Evolutionary conservation across 2,113 vertebrate species (phyloP).

Genomic region (Elephantulus edwardii): DNA sequence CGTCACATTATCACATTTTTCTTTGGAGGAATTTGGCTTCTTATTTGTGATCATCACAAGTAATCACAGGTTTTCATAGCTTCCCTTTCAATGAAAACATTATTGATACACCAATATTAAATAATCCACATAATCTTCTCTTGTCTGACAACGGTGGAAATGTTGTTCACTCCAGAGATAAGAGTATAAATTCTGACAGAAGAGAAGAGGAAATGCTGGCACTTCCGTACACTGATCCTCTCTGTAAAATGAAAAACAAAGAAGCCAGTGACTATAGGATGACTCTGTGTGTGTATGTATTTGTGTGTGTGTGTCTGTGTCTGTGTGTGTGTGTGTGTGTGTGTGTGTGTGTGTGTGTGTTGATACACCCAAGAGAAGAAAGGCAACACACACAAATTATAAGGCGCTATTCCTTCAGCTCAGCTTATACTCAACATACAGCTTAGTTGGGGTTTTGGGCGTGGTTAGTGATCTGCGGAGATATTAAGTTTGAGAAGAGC

Average conservation of each 20-base stretch:
- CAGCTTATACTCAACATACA: background rate
- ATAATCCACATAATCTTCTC: conserved; percentile 20
- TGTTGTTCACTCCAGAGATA: background rate
- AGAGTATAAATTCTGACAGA: background rate
- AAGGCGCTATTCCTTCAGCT: background rate
- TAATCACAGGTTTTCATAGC: background rate
- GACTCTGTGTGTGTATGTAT: no score
- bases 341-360: no score
- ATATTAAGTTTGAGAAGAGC: background rate
- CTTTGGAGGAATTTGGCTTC: conserved; percentile 7
- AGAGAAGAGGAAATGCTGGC: background rate
- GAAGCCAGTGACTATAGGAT: background rate
- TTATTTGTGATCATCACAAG: conserved; percentile 43
- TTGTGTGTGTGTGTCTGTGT: no score
- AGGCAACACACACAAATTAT: background rate
- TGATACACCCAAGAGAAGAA: background rate
- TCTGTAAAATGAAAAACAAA: background rate
- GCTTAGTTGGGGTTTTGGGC: background rate
- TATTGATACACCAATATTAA: conserved; percentile 3
- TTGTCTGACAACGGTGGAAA: background rate
- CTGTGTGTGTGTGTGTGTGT: no score
- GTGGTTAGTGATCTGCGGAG: background rate
- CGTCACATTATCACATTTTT: conserved; percentile 26
- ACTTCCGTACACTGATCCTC: background rate
- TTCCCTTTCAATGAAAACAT: background rate